Conservation (phyloP, 2,888 invertebrate genomes). For the Prenolepis imparis region DNA sequence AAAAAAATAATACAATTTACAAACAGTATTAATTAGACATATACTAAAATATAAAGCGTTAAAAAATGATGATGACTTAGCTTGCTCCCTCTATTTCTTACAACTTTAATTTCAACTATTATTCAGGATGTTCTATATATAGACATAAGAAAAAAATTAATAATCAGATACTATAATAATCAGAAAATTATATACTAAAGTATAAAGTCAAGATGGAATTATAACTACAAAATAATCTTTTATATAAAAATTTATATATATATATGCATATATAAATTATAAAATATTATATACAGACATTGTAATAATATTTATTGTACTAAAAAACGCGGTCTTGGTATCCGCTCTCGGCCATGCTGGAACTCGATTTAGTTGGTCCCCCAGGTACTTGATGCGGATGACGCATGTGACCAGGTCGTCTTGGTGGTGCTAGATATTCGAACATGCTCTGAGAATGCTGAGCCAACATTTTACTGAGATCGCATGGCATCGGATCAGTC, state of each 20-base stretch:
- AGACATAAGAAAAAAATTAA: neutral
- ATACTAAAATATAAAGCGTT: no score
- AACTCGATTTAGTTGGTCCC: constrained; percentile 87
- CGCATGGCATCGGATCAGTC: constrained; percentile 93
- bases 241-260: constrained; percentile 14
- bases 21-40: no score
- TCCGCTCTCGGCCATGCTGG: constrained; percentile 92
- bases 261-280: neutral
- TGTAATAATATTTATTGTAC: constrained; percentile 62
- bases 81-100: no score
- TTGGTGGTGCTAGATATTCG: constrained; percentile 94
- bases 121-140: no score
- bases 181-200: constrained; percentile 2
- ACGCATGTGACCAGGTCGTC: constrained; percentile 89
- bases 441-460: constrained; percentile 98
- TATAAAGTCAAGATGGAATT: constrained; percentile 8
- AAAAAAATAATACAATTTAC: no score
- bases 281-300: constrained; percentile 9
- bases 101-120: no score
- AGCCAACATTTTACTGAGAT: constrained; percentile 96
- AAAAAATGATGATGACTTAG: no score
- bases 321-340: constrained; percentile 95
- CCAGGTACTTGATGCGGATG: constrained; percentile 87
- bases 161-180: neutral
- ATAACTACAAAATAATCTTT: neutral